A percentile compares a stretch with the other conserved stretches of the same genome.
Conservation (phyloP, 2,113 vertebrate species). For the Thalassoma bifasciatum region DNA sequence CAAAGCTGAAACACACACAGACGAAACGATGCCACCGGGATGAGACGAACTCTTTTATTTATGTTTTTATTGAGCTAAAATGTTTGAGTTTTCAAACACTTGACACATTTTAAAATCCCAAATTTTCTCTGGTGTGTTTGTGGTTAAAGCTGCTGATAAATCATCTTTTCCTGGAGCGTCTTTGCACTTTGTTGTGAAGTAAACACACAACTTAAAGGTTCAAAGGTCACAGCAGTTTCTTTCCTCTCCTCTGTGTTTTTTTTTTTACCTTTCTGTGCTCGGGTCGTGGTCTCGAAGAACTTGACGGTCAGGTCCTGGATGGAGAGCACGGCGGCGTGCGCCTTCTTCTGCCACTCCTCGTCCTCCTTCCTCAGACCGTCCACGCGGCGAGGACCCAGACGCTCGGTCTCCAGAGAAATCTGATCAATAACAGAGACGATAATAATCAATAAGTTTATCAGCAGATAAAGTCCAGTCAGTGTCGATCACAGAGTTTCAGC, state of each 20-base stretch:
- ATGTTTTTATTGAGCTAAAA: too few relatives aligned
- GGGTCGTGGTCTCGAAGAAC: constrained; percentile 97
- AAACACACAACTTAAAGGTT: constrained; percentile 18
- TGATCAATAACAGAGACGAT: constrained; percentile 65
- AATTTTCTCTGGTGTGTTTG: constrained; percentile 1
- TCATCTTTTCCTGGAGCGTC: too few relatives aligned
- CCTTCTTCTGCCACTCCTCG: constrained; percentile 96
- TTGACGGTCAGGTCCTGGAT: constrained; percentile 98
- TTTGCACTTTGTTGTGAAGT: constrained; percentile 12
- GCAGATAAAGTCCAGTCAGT: neutral
- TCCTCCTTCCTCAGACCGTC: constrained; percentile 93
- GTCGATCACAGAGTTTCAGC: neutral
- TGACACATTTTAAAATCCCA: neutral
- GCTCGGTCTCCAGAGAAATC: constrained; percentile 97
- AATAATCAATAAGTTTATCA: neutral
- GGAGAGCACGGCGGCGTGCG: constrained; percentile 92
- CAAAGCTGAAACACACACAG: constrained; percentile 81
- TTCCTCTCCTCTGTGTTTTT: neutral
- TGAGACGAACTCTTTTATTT: too few relatives aligned
- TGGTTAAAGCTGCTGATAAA: constrained; percentile 7
- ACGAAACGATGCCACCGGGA: too few relatives aligned
- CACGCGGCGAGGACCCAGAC: constrained; percentile 94
- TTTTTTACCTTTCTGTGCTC: constrained; percentile 92
- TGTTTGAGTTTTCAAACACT: neutral
- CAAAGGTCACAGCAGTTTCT: constrained; percentile 23